These are phyloP conservation scores for Tenebrio molitor DNA, from an alignment of 1,140 invertebrate species.

Conservation along the genomic window DNA sequence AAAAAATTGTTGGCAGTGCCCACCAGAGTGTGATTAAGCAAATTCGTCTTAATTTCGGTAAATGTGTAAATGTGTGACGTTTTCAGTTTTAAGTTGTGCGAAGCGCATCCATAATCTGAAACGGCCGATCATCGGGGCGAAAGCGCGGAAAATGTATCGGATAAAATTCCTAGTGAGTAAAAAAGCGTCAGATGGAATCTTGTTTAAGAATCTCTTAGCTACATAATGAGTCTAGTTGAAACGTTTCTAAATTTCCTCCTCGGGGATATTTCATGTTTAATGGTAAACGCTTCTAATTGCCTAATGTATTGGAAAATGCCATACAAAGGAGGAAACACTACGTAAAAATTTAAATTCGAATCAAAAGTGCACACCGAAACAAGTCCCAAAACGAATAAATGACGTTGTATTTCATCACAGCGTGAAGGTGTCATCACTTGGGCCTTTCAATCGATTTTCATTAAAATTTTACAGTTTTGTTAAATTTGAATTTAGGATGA, in stretches of 20 bases:
- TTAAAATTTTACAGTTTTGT: too few species aligned
- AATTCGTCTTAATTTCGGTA: too few species aligned
- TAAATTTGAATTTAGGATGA: too few species aligned
- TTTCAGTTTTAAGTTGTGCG: slow-evolving; percentile 4
- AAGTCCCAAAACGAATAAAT: too few species aligned
- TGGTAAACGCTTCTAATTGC: slow-evolving; percentile 15
- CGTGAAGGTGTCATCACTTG: neutral
- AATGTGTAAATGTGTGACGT: too few species aligned
- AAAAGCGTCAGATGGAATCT: slow-evolving; percentile 7
- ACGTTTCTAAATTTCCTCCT: slow-evolving; percentile 22
- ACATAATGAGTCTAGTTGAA: slow-evolving; percentile 20
- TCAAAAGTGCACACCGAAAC: too few species aligned
- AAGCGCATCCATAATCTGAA: neutral
- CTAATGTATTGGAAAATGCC: slow-evolving; percentile 14
- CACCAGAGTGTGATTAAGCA: too few species aligned
- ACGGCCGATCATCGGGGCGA: too few species aligned
- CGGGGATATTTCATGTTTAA: slow-evolving; percentile 28
- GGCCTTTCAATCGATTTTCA: too few species aligned
- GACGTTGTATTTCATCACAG: too few species aligned
- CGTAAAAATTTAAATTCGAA: slow-evolving; percentile 13
- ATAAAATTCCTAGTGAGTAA: neutral
- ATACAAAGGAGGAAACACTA: slow-evolving; percentile 13
- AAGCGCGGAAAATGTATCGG: too few species aligned
- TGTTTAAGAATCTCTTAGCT: slow-evolving; percentile 8
- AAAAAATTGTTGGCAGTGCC: too few species aligned